phyloP scores from a whole-genome alignment of 1,140 invertebrate genomes.

The Triops longicaudatus region DNA sequence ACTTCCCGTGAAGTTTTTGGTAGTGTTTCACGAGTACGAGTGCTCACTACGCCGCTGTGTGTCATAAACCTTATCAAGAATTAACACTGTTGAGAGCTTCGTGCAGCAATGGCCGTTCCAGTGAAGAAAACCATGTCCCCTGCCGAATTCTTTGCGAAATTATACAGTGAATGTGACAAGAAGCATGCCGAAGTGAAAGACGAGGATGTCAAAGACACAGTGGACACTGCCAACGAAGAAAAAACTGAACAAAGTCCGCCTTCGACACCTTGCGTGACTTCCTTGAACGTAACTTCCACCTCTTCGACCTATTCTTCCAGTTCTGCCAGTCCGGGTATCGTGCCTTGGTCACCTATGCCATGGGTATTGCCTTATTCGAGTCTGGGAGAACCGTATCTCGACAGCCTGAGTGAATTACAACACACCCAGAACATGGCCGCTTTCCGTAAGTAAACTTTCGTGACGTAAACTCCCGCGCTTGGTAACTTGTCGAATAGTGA shows the following conservation, averaged over 20 bases:
- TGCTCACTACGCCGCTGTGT: no score
- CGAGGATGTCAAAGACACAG: background rate
- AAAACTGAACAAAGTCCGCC: background rate
- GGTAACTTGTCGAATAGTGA: no score
- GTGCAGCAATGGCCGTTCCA: background rate
- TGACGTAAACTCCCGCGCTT: background rate
- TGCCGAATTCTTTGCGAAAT: constrained; percentile 30
- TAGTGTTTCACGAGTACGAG: background rate
- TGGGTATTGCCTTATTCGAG: background rate
- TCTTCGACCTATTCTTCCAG: background rate
- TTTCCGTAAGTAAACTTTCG: background rate
- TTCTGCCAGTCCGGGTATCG: background rate
- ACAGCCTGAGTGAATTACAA: background rate
- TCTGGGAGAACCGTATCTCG: background rate
- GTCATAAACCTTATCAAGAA: background rate
- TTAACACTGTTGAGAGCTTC: no score
- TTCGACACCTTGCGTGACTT: background rate
- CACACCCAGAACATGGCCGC: background rate
- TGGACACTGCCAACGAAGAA: background rate
- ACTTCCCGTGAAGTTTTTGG: background rate
- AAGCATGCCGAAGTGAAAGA: background rate
- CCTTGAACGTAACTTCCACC: background rate
- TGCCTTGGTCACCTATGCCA: background rate
- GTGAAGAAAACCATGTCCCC: constrained; percentile 28
- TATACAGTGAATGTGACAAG: constrained; percentile 26